A percentile compares a stretch with the other conserved stretches of the same genome.
Conservation (phyloP, 2,888 invertebrate species). For the Napeogenes inachia region DNA sequence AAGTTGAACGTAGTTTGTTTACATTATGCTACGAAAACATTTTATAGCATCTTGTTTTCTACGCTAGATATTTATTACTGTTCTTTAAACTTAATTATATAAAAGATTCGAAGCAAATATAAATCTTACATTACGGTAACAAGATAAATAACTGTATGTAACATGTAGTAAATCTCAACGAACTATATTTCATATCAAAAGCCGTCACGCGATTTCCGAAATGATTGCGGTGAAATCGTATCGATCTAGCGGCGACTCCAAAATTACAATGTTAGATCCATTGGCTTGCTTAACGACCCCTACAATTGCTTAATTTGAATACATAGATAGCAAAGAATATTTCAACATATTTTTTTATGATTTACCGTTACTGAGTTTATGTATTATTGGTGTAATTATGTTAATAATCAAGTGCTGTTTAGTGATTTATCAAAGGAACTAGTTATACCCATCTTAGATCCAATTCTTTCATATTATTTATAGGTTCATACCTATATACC, state of each 20-base stretch:
- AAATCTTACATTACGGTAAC: slow-evolving; percentile 4
- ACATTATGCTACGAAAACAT: too few relatives aligned
- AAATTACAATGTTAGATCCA: slow-evolving; percentile 19
- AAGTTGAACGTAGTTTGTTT: background rate
- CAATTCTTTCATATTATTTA: too few relatives aligned
- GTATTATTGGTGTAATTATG: too few relatives aligned
- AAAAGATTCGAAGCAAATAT: background rate
- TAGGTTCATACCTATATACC: too few relatives aligned
- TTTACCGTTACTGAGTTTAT: background rate
- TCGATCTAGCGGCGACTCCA: slow-evolving; percentile 14
- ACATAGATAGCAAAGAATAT: background rate
- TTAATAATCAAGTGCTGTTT: too few relatives aligned
- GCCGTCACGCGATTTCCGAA: slow-evolving; percentile 16
- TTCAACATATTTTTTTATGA: background rate
- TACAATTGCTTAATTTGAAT: slow-evolving; percentile 14
- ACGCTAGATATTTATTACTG: too few relatives aligned
- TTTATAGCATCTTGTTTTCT: too few relatives aligned
- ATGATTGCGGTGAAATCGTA: slow-evolving; percentile 15
- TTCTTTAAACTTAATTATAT: background rate
- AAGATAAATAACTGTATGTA: slow-evolving; percentile 7
- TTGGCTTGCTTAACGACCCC: slow-evolving; percentile 18
- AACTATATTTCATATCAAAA: slow-evolving; percentile 8
- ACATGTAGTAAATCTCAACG: slow-evolving; percentile 5
- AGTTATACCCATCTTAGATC: too few relatives aligned
- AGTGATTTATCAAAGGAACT: too few relatives aligned